phyloP scores from a whole-genome alignment of 2,797 vertebrate genomes.

The Melanotaenia trifasciata region DNA sequence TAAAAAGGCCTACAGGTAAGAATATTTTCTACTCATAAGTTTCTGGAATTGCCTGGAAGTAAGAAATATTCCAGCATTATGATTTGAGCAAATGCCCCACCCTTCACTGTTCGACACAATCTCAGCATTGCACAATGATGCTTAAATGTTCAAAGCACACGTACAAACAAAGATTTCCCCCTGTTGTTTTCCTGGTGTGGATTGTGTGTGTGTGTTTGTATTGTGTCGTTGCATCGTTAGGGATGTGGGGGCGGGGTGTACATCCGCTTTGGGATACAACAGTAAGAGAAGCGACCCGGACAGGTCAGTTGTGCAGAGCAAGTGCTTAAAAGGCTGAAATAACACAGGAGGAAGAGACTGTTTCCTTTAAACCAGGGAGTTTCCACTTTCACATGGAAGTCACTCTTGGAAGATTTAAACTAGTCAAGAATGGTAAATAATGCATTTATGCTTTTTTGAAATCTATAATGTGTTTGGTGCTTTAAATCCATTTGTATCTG shows the following conservation, averaged over 20 bases:
- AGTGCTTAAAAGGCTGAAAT: conserved; percentile 58
- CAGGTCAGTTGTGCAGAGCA: conserved; percentile 51
- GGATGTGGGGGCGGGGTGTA: conserved; percentile 47
- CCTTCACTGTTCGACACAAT: not conserved
- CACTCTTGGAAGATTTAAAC: conserved; percentile 29
- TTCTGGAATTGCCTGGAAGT: conserved; percentile 7
- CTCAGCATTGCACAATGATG: conserved; percentile 27
- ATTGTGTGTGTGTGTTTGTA: conserved; percentile 45
- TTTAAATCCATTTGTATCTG: not conserved
- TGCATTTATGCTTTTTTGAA: conserved; percentile 13
- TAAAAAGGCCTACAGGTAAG: conserved; percentile 7
- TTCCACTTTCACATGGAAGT: conserved; percentile 61
- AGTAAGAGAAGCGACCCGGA: conserved; percentile 60
- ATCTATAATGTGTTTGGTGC: conserved; percentile 2
- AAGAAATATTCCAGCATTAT: conserved; percentile 11
- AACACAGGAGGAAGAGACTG: conserved; percentile 67
- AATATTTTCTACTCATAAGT: conserved; percentile 3
- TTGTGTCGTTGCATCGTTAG: conserved; percentile 50
- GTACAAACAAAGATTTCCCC: conserved; percentile 51
- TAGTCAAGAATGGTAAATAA: conserved; percentile 67
- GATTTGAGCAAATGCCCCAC: conserved; percentile 16
- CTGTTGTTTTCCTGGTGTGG: conserved; percentile 42
- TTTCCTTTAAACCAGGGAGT: conserved; percentile 55
- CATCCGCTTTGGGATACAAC: conserved; percentile 60
- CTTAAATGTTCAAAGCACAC: conserved; percentile 22